Evolutionary conservation across 1,140 invertebrate genomes (phyloP).

Genomic region (Drosophila pectinifera): DNA sequence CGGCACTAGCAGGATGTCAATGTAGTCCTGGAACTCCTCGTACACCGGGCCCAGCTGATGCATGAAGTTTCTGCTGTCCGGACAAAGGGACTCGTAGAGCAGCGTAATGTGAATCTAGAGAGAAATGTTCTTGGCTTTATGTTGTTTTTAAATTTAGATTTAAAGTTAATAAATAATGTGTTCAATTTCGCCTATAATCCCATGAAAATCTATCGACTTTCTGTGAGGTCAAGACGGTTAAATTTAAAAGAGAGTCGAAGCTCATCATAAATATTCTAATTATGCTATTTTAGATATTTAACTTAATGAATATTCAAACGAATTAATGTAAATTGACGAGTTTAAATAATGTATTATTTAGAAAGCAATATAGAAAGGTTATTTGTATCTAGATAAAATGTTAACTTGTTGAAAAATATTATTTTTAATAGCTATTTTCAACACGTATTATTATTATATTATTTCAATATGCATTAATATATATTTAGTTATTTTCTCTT

Average conservation of each 20-base stretch:
- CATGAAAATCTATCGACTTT: neutral
- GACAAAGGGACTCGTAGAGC: slow-evolving; percentile 93
- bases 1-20: slow-evolving; percentile 88
- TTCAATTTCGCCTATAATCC: too few relatives aligned
- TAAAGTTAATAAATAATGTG: neutral
- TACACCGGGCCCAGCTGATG: slow-evolving; percentile 86
- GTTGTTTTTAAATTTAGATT: too few relatives aligned
- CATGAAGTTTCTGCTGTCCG: slow-evolving; percentile 90
- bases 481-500: neutral
- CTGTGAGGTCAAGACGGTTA: neutral
- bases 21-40: slow-evolving; percentile 85
- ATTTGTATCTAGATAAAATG: neutral
- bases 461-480: neutral
- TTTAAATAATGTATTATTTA: neutral
- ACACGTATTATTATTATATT: too few relatives aligned
- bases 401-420: neutral
- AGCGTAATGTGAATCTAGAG: slow-evolving; percentile 84
- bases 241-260: neutral
- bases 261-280: neutral
- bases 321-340: neutral
- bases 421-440: neutral
- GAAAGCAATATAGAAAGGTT: neutral
- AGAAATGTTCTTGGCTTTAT: neutral
- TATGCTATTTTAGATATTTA: neutral
- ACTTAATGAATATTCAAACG: neutral